phyloP scores from a whole-genome alignment of 2,888 invertebrate genomes.

The Stegophylla sp. region DNA sequence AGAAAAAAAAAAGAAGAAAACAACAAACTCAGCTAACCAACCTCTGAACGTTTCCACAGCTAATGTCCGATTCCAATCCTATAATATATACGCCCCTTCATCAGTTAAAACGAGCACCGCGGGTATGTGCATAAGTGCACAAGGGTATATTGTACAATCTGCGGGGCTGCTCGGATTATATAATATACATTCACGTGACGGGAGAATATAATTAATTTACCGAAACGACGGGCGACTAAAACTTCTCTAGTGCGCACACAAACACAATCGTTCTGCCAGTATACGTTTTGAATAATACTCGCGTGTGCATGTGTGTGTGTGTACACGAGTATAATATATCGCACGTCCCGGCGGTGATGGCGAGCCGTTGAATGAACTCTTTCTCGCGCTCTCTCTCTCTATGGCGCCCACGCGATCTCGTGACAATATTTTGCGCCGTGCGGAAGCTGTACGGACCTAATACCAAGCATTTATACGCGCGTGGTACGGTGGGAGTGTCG shows the following conservation, averaged over 20 bases:
- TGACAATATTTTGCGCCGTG: neutral
- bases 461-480: neutral
- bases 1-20: too few species aligned
- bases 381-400: too few species aligned
- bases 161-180: slow-evolving; percentile 14
- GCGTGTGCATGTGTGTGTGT: neutral
- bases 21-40: too few species aligned
- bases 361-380: slow-evolving; percentile 34
- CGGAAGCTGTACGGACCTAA: neutral
- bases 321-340: slow-evolving; percentile 33
- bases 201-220: slow-evolving; percentile 56
- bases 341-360: neutral
- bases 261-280: slow-evolving; percentile 2
- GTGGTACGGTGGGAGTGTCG: too few species aligned
- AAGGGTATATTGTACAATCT: slow-evolving; percentile 8
- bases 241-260: slow-evolving; percentile 27
- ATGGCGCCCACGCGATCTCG: too few species aligned
- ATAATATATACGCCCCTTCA: too few species aligned
- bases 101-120: too few species aligned
- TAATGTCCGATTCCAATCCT: too few species aligned
- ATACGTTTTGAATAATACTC: slow-evolving; percentile 8
- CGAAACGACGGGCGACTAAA: slow-evolving; percentile 27
- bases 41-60: too few species aligned
- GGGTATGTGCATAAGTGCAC: too few species aligned
- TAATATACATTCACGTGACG: slow-evolving; percentile 43